phyloP scores from a whole-genome alignment of 2,797 vertebrate genomes.

The Pteropus rufus region DNA sequence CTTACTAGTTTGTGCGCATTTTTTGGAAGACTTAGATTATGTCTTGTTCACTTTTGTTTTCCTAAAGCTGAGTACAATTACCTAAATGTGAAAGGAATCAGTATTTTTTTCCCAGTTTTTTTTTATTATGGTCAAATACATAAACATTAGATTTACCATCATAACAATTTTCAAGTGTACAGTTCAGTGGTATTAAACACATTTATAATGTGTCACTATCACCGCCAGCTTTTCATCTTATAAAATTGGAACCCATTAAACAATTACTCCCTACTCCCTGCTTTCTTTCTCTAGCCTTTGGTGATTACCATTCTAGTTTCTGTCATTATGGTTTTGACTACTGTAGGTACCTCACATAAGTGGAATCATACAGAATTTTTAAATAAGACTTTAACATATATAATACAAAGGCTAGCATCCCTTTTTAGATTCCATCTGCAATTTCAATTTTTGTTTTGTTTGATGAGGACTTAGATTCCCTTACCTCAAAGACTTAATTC shows the following conservation, averaged over 20 bases:
- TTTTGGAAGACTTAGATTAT: not conserved
- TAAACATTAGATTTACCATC: not conserved
- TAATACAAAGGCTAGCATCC: not conserved
- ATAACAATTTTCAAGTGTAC: not conserved
- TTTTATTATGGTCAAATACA: not conserved
- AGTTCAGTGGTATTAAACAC: not conserved
- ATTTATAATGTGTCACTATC: not conserved
- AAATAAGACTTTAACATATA: not conserved
- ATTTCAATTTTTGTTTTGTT: not conserved
- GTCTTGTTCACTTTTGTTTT: not conserved
- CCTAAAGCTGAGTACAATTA: not conserved
- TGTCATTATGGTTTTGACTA: not conserved
- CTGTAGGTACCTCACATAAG: not conserved
- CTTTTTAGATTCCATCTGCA: not conserved
- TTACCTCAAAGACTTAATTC: not conserved
- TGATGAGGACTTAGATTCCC: not conserved
- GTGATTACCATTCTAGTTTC: not conserved
- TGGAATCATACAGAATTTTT: not conserved
- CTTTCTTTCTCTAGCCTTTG: rapidly evolving
- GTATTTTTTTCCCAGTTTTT: not conserved
- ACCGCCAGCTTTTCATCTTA: not conserved
- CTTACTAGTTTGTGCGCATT: not conserved
- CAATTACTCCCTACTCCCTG: not conserved
- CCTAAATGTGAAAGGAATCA: not conserved
- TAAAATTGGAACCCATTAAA: not conserved